A percentile compares a stretch with the other conserved stretches of the same genome.
Evolutionary conservation across 2,113 vertebrate genomes (phyloP).

Genomic region (Engraulis encrasicolus): DNA sequence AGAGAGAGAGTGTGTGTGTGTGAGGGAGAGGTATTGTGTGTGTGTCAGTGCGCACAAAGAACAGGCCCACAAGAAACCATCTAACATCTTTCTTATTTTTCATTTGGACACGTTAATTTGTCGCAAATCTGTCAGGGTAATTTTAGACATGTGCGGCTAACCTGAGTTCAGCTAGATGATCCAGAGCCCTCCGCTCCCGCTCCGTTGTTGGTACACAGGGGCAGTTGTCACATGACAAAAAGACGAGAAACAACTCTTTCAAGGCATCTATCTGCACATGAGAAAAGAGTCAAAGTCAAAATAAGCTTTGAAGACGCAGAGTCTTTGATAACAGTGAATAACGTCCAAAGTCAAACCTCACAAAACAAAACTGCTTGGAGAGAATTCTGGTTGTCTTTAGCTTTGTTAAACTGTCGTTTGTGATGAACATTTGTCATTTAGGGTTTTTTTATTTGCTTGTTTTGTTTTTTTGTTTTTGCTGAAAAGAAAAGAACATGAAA

Average conservation of each 20-base stretch:
- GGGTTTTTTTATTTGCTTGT: no score
- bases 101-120: constrained; percentile 14
- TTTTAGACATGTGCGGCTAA: constrained; percentile 23
- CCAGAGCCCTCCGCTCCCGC: neutral
- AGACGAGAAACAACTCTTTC: neutral
- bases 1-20: no score
- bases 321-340: neutral
- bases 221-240: neutral
- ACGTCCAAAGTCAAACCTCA: neutral
- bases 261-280: neutral
- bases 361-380: neutral
- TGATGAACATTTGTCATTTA: neutral
- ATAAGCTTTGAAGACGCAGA: neutral
- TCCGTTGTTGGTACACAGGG: constrained; percentile 28
- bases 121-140: constrained; percentile 7
- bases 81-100: constrained; percentile 8
- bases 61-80: neutral
- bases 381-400: no score
- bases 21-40: no score
- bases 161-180: constrained; percentile 6
- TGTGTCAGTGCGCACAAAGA: no score
- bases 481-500: neutral
- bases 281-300: neutral
- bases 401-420: neutral
- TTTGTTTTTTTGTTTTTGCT: no score